phyloP scores from a whole-genome alignment of 2,888 invertebrate genomes.

The Hirtodrosophila trivittata region DNA sequence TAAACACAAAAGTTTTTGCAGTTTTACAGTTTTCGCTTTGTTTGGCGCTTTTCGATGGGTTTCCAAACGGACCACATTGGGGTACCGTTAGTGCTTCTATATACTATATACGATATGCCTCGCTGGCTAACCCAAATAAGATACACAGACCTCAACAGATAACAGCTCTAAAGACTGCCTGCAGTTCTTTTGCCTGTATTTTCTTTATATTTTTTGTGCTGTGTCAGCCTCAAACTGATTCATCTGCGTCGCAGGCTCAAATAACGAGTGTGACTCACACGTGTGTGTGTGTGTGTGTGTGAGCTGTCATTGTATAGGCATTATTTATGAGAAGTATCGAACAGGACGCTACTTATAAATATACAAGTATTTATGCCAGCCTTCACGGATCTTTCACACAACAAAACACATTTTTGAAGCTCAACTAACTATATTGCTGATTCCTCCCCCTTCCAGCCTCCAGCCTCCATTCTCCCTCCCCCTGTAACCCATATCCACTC shows the following conservation, averaged over 20 bases:
- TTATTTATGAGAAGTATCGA: slow-evolving; percentile 59
- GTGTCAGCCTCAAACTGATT: slow-evolving; percentile 71
- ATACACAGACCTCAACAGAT: slow-evolving; percentile 27
- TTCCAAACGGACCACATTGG: slow-evolving; percentile 11
- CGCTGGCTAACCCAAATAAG: slow-evolving; percentile 75
- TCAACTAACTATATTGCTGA: no score
- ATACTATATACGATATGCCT: slow-evolving; percentile 47
- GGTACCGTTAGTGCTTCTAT: slow-evolving; percentile 52
- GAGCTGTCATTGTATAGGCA: slow-evolving; percentile 21
- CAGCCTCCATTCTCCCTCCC: background rate
- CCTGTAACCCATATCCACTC: background rate
- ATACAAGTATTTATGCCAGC: slow-evolving; percentile 51
- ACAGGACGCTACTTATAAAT: slow-evolving; percentile 62
- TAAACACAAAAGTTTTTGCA: slow-evolving; percentile 54
- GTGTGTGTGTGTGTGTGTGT: slow-evolving; percentile 4
- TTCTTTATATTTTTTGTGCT: slow-evolving; percentile 53
- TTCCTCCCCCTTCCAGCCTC: slow-evolving; percentile 14
- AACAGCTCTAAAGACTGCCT: slow-evolving; percentile 51
- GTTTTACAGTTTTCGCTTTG: slow-evolving; percentile 46
- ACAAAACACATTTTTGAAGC: no score
- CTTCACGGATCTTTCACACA: slow-evolving; percentile 19
- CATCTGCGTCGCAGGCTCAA: slow-evolving; percentile 58
- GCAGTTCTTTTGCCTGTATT: slow-evolving; percentile 22
- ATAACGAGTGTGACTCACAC: slow-evolving; percentile 62
- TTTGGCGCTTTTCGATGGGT: slow-evolving; percentile 24